phyloP scores from a whole-genome alignment of 35 echinoderm and acorn worm genomes.

The Amphiura filiformis region DNA sequence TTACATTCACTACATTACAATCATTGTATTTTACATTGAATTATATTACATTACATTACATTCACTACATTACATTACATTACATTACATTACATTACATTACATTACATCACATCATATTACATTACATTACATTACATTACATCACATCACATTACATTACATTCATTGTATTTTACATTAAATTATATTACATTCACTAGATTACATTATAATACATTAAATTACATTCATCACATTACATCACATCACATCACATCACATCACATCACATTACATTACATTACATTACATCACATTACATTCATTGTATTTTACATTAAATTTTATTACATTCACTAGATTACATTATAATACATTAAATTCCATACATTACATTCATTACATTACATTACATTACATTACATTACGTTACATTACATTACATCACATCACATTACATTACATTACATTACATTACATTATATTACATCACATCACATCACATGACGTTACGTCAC shows the following conservation, averaged over 20 bases:
- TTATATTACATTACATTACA: not conserved
- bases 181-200: not conserved
- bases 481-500: not conserved
- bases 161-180: not conserved
- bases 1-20: not conserved
- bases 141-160: not conserved
- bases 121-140: not conserved
- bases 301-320: not conserved
- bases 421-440: not conserved
- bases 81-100: not conserved
- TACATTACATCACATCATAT: not conserved
- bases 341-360: not conserved
- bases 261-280: not conserved
- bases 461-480: not conserved
- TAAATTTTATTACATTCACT: not conserved
- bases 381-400: not conserved
- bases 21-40: not conserved
- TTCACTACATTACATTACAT: not conserved
- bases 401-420: not conserved
- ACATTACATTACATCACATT: not conserved
- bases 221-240: not conserved
- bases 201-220: not conserved
- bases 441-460: not conserved
- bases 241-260: not conserved
- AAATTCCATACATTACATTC: not conserved